Percentiles rank a stretch among this genome's conserved stretches.
Evolutionary conservation across 2,888 invertebrate species (phyloP).

Genomic region (Tipula unca): DNA sequence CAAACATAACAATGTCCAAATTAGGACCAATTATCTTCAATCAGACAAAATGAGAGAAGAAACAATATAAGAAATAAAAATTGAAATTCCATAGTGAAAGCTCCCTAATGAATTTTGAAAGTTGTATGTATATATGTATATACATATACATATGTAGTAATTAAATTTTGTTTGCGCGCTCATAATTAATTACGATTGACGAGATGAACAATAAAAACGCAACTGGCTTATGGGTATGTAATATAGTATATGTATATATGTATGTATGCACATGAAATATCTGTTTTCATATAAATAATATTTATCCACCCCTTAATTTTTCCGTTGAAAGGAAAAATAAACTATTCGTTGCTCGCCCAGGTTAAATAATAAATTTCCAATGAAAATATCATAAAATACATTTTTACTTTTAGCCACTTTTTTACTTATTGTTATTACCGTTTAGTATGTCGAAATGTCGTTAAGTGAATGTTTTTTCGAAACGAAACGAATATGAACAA

Average conservation of each 20-base stretch:
- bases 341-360: neutral
- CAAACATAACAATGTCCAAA: neutral
- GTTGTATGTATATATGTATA: too few relatives aligned
- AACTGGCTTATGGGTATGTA: neutral
- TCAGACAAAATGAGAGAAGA: neutral
- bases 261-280: neutral
- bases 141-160: neutral
- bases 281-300: neutral
- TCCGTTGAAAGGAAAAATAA: neutral
- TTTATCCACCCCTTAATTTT: neutral
- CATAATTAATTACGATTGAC: neutral
- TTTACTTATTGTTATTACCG: slow-evolving; percentile 19
- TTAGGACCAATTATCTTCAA: neutral
- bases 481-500: neutral
- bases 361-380: neutral
- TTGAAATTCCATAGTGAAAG: neutral
- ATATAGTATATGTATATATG: too few relatives aligned
- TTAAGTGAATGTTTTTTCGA: slow-evolving; percentile 1
- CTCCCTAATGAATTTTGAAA: neutral
- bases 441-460: slow-evolving; percentile 18
- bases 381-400: slow-evolving; percentile 15
- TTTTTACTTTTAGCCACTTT: neutral
- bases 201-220: neutral
- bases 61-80: neutral
- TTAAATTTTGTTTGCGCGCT: neutral